These are phyloP conservation scores for Peromyscus melanophrys DNA, from an alignment of 2,797 vertebrate genomes.

Conservation along the genomic window DNA sequence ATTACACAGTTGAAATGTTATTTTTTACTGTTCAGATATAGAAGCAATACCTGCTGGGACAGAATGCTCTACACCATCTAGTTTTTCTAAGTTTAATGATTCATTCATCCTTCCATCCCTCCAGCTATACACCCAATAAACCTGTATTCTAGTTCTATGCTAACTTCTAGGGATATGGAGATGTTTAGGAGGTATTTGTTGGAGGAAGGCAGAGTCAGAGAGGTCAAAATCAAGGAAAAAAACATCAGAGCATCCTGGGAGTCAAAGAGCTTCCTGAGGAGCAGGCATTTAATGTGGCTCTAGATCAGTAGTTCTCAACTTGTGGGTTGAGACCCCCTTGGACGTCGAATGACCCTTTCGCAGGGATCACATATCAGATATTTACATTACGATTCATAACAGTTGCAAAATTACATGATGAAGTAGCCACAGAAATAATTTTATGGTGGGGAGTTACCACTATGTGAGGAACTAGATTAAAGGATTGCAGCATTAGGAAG, in stretches of 20 bases:
- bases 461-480: background rate
- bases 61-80: background rate
- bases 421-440: background rate
- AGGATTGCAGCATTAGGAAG: background rate
- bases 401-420: background rate
- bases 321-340: background rate
- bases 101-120: background rate
- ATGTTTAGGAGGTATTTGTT: background rate
- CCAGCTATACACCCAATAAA: background rate
- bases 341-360: background rate
- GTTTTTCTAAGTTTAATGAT: background rate
- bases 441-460: background rate
- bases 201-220: slow-evolving; percentile 10
- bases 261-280: background rate
- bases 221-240: background rate
- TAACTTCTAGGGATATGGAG: background rate
- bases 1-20: background rate
- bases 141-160: background rate
- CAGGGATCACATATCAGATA: background rate
- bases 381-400: background rate
- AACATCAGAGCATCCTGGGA: background rate
- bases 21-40: background rate
- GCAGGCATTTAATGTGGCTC: background rate
- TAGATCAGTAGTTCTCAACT: background rate
- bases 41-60: background rate